Evolutionary conservation across 2,797 vertebrate species (phyloP), one percentile per base, ranked within the genome.

Genomic region (Enteromius fasciolatus): DNA sequence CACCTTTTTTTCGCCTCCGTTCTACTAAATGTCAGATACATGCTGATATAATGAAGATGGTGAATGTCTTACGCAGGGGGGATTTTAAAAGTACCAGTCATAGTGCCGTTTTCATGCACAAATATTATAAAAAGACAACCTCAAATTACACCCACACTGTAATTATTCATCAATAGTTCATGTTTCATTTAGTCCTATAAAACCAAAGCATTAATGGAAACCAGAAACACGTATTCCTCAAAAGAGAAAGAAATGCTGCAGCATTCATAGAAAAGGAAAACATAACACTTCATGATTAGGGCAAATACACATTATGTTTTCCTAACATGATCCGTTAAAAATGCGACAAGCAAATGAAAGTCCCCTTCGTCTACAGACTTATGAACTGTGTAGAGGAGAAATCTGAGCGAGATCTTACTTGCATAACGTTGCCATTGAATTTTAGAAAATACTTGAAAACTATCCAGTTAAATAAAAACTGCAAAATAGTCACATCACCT

Each of bases 21-120:
- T 83, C 39, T 33, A 39, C 57, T 76, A 63, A 75, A 83, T 89
- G 82, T 84, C 90, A 92, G 92, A 93, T 92, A 91, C 93, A 94
- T 95, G 93, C 93, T 92, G 82, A 48, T 90, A 92, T 89, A 87
- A 87, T 87, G 87, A 89, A 90, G 89, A 87, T 84, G 72, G 75
- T 61, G 54, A 87, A 81, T 76, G 90, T 84, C 88, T 88, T 46
- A 31, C 5, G 9, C 31, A 28, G 64, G 31, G 69, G 44, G 2
- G 4, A 9, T 87, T 86, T 86, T 74, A 87, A 88, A 68, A 79
- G 76, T 63, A 76, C 77, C 54, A 69, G 41, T 83, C 74, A 54
- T 75, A 77, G 66, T 83, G 41, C 85, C 41, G 54, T 80, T 88
- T 87, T 90, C 84, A 88, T 77, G 76, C 78, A 81, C 44, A 78